Percentiles rank a stretch among this genome's conserved stretches.
These are phyloP conservation scores for Lepus townsendii DNA, from an alignment of 2,797 vertebrate species.

Conservation along the genomic window DNA sequence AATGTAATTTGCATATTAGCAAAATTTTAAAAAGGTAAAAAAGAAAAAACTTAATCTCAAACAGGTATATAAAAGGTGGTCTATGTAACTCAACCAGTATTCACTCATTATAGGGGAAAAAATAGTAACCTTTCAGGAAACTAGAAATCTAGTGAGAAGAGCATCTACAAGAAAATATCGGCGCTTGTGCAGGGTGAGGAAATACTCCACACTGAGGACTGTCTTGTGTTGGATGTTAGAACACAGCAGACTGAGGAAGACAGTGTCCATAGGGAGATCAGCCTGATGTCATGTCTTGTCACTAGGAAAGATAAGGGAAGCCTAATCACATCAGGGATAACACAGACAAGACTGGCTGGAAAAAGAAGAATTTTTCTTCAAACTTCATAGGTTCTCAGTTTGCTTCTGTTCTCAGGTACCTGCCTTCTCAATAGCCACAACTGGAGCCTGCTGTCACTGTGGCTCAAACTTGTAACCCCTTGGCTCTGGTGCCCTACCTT, in stretches of 20 bases:
- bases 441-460: neutral
- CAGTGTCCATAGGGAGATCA: neutral
- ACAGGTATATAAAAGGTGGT: neutral
- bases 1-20: conserved; percentile 34
- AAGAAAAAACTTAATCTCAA: conserved; percentile 40
- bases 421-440: neutral
- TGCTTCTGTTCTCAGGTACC: neutral
- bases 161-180: neutral
- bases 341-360: neutral
- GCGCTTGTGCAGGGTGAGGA: neutral
- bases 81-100: neutral
- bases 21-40: neutral
- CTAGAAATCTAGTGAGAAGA: neutral
- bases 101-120: neutral
- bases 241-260: neutral
- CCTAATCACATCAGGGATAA: neutral
- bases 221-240: neutral
- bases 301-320: neutral
- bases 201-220: neutral
- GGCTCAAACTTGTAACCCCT: neutral
- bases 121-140: neutral
- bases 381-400: neutral
- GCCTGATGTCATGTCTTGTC: neutral
- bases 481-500: neutral
- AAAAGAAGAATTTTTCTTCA: neutral